Percentiles rank a stretch among this genome's conserved stretches.
These are phyloP conservation scores for Ichneumoninae sp. DNA, from an alignment of 2,888 invertebrate species.

Conservation along the genomic window DNA sequence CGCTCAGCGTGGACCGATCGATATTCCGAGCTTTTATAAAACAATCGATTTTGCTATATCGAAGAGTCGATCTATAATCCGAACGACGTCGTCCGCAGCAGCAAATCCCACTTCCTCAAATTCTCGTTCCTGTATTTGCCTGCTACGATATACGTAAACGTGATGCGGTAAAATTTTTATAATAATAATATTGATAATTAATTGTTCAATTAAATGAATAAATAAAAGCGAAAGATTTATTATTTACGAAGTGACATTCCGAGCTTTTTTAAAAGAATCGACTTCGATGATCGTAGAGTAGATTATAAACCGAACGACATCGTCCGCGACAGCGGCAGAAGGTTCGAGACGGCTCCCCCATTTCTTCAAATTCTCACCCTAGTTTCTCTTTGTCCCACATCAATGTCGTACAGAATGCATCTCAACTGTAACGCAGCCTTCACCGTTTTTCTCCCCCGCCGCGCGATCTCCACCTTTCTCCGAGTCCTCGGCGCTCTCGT, in stretches of 20 bases:
- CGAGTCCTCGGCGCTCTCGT: conserved; percentile 59
- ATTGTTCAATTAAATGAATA: no score
- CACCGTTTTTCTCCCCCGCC: conserved; percentile 62
- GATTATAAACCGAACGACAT: not conserved
- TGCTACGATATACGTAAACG: no score
- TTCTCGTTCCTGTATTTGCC: no score
- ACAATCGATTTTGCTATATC: no score
- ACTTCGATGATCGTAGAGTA: not conserved
- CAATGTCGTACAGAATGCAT: conserved; percentile 61
- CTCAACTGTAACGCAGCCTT: conserved; percentile 63
- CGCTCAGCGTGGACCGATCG: no score
- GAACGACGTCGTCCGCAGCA: no score
- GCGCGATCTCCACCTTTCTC: conserved; percentile 55
- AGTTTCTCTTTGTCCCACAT: conserved; percentile 77
- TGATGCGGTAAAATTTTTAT: no score
- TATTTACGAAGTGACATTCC: not conserved
- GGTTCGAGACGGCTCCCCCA: conserved; percentile 75
- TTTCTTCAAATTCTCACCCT: conserved; percentile 84
- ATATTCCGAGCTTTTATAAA: no score
- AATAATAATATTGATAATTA: no score
- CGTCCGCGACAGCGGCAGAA: conserved; percentile 56
- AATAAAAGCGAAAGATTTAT: not conserved
- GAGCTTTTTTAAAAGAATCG: not conserved
- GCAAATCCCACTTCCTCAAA: no score
- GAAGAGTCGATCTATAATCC: no score